A percentile compares a stretch with the other conserved stretches of the same genome.
Conservation (phyloP, 2,797 vertebrate genomes). For the Leptoclinus maculatus region DNA sequence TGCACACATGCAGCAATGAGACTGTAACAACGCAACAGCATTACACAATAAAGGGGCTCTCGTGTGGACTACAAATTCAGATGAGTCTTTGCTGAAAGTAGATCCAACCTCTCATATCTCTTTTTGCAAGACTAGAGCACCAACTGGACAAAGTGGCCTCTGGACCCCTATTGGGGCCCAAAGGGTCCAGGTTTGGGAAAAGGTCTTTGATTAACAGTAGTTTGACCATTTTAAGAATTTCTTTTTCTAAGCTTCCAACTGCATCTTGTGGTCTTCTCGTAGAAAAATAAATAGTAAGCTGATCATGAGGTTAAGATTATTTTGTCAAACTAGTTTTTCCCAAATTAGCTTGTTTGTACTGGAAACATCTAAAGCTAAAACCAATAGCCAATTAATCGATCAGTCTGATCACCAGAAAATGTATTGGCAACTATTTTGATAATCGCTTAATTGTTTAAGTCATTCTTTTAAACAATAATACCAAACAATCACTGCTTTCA, state of each 20-base stretch:
- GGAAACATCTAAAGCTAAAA: not conserved
- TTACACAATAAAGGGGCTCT: not conserved
- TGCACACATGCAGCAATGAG: not conserved
- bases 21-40: not conserved
- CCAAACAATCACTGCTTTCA: not conserved
- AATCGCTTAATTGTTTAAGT: not conserved
- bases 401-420: not conserved
- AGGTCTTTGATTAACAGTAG: not conserved
- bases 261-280: not conserved
- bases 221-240: not conserved
- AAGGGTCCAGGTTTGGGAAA: not conserved
- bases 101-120: not conserved
- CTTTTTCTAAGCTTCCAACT: not conserved
- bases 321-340: not conserved
- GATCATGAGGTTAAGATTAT: not conserved
- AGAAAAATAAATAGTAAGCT: not conserved
- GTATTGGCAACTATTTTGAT: not conserved
- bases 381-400: not conserved
- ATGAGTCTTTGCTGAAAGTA: not conserved
- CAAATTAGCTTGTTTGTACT: not conserved
- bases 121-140: not conserved
- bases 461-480: not conserved
- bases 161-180: not conserved
- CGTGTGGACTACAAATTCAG: not conserved
- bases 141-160: not conserved